These are phyloP conservation scores for Dendronephthya gigantea DNA, from an alignment of 64 coral and sea anemone genomes.

Conservation along the genomic window DNA sequence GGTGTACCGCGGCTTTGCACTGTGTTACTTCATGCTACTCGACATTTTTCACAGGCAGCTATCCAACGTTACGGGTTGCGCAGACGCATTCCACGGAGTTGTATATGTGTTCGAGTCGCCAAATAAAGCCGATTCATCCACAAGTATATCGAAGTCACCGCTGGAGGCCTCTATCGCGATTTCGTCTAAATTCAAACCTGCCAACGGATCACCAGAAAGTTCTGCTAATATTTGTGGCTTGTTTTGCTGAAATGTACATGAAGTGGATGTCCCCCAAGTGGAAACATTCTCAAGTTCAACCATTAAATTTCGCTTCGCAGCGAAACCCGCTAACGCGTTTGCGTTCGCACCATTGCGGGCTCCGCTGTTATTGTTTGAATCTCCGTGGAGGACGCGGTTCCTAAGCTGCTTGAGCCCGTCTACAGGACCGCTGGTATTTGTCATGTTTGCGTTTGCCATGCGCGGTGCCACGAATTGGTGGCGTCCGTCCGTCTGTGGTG, in stretches of 20 bases:
- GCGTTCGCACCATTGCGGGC: background rate
- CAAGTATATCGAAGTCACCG: constrained; percentile 1
- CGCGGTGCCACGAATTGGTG: constrained; percentile 53
- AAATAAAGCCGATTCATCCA: background rate
- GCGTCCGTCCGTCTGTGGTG: constrained; percentile 66
- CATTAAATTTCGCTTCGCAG: background rate
- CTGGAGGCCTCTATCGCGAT: background rate
- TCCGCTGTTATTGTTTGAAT: constrained; percentile 86
- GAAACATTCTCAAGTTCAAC: constrained; percentile 2
- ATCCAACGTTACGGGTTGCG: background rate
- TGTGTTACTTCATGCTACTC: background rate
- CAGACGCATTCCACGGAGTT: background rate
- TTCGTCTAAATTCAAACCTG: background rate
- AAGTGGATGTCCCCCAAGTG: background rate
- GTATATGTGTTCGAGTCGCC: background rate
- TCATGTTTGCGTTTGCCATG: constrained; percentile 25
- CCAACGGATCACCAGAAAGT: background rate
- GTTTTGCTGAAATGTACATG: background rate
- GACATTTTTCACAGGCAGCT: background rate
- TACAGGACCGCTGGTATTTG: constrained; percentile 36
- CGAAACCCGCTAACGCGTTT: background rate
- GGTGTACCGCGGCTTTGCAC: too few species aligned
- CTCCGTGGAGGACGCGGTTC: constrained; percentile 79
- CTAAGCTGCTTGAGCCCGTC: constrained; percentile 90
- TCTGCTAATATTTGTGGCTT: background rate